phyloP scores from a whole-genome alignment of 2,113 vertebrate genomes.

The Gopherus flavomarginatus region DNA sequence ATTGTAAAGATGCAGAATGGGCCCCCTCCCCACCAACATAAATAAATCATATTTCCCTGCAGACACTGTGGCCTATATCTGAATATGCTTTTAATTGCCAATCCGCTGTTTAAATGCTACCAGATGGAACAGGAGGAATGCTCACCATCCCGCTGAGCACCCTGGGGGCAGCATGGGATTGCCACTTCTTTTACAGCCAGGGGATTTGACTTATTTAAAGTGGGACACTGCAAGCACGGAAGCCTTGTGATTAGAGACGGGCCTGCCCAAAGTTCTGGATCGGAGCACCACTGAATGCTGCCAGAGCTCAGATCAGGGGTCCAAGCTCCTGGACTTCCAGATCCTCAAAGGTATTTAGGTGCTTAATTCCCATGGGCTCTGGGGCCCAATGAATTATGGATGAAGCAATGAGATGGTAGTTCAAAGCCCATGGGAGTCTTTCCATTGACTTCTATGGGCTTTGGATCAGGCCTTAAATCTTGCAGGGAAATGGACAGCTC shows the following conservation, averaged over 20 bases:
- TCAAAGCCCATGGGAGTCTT: background rate
- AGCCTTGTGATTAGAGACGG: background rate
- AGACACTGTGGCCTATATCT: background rate
- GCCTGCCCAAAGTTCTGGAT: background rate
- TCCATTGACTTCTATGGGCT: background rate
- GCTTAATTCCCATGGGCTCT: background rate
- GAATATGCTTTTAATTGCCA: background rate
- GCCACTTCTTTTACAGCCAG: background rate
- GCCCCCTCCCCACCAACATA: rapidly evolving
- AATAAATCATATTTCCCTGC: rapidly evolving
- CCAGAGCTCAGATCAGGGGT: background rate
- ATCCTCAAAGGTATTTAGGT: background rate
- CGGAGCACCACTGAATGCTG: background rate
- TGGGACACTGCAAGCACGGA: no score
- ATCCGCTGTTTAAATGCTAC: background rate
- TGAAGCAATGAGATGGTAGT: background rate
- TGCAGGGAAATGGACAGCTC: background rate
- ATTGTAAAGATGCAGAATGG: background rate
- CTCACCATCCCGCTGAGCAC: background rate
- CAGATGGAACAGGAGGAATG: background rate
- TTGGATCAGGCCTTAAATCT: background rate
- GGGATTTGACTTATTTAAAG: background rate
- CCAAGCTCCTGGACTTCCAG: background rate
- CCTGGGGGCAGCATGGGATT: background rate
- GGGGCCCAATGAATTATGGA: background rate